Evolutionary conservation across 2,113 vertebrate genomes (phyloP).

Genomic region (Cephalopterus ornatus): DNA sequence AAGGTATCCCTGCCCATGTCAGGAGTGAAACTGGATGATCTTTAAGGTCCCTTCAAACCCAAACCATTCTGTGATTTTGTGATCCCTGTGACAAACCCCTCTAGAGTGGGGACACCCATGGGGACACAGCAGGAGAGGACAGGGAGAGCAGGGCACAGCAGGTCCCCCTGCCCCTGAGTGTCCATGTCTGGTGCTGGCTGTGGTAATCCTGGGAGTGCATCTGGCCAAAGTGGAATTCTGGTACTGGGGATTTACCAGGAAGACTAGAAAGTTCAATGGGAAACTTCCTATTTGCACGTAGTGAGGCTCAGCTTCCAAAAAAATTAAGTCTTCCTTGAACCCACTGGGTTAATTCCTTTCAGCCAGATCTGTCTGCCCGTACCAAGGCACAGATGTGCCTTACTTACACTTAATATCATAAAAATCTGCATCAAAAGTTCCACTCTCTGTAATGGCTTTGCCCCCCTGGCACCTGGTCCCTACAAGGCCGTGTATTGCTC

Average conservation of each 20-base stretch:
- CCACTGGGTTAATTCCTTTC: neutral
- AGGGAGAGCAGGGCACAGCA: neutral
- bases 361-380: neutral
- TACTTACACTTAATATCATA: neutral
- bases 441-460: neutral
- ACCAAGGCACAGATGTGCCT: neutral
- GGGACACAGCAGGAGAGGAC: neutral
- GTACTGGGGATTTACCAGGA: neutral
- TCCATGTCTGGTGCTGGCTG: neutral
- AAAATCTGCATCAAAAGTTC: neutral
- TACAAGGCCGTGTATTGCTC: accelerated
- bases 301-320: neutral
- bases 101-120: neutral
- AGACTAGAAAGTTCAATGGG: neutral
- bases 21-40: neutral
- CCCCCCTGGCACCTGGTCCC: neutral
- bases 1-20: neutral
- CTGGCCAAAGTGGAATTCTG: neutral
- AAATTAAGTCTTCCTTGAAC: neutral
- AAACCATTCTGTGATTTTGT: neutral
- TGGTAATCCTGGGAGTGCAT: no score
- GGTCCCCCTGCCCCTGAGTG: accelerated
- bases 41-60: neutral
- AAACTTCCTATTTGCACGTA: neutral
- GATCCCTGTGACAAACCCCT: neutral